phyloP scores from a whole-genome alignment of 2,113 vertebrate genomes.

The Catagonus wagneri region DNA sequence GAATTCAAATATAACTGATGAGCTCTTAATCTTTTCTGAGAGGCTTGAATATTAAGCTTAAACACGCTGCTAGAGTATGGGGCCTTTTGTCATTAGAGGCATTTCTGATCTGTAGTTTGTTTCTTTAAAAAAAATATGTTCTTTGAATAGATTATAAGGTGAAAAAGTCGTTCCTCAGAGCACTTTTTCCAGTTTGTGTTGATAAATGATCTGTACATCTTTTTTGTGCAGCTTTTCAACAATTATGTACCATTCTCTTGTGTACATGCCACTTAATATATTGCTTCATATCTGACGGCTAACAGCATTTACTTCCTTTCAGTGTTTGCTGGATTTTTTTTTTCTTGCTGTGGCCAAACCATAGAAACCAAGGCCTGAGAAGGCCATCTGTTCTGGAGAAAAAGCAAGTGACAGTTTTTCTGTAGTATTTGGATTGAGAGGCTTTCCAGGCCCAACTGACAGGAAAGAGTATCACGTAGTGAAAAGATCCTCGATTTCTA shows the following conservation, averaged over 20 bases:
- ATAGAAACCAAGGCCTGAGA: not conserved
- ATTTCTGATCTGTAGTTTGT: not conserved
- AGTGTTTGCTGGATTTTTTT: not conserved
- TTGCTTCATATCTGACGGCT: not conserved
- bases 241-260: not conserved
- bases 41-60: not conserved
- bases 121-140: not conserved
- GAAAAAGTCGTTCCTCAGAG: not conserved
- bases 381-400: not conserved
- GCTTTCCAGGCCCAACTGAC: not conserved
- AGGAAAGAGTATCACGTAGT: not conserved
- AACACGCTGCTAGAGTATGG: not conserved
- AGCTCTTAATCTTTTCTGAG: too few species aligned
- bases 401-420: not conserved
- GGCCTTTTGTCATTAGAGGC: not conserved
- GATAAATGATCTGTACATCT: not conserved
- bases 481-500: not conserved
- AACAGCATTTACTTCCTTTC: conserved; percentile 14
- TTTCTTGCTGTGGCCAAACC: not conserved
- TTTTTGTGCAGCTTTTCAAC: not conserved
- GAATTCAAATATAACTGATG: not conserved
- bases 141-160: not conserved
- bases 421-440: conserved; percentile 9
- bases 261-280: not conserved
- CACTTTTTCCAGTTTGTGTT: not conserved